Conservation (phyloP, 1,140 invertebrate species). For the Pollicipes pollicipes region DNA sequence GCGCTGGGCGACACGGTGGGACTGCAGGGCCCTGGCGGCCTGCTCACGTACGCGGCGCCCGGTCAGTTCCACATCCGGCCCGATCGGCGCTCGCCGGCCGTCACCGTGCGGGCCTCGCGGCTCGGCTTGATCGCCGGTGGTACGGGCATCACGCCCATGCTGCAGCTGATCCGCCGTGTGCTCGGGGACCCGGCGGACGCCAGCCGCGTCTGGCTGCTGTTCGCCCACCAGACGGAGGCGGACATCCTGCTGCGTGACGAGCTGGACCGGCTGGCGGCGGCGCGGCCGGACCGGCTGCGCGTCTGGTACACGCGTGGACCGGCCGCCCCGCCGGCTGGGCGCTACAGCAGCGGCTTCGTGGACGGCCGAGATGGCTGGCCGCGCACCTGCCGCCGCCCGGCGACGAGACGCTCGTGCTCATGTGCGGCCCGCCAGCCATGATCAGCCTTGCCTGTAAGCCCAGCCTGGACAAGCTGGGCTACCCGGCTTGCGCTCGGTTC, state of each 20-base stretch:
- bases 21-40: constrained; percentile 81
- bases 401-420: constrained; percentile 61
- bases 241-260: constrained; percentile 85
- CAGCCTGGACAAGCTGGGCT: constrained; percentile 82
- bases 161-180: constrained; percentile 70
- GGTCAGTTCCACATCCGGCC: constrained; percentile 76
- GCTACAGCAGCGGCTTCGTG: constrained; percentile 86
- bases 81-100: constrained; percentile 68
- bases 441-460: constrained; percentile 93
- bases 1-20: constrained; percentile 83
- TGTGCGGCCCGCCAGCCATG: constrained; percentile 96
- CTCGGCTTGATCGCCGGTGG: constrained; percentile 73
- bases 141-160: constrained; percentile 89
- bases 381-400: constrained; percentile 66
- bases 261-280: constrained; percentile 58
- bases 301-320: constrained; percentile 88
- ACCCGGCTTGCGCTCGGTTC: constrained; percentile 56
- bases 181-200: constrained; percentile 65
- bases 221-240: constrained; percentile 92
- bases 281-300: constrained; percentile 63
- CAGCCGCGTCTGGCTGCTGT: constrained; percentile 65
- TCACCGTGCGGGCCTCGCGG: constrained; percentile 44
- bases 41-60: constrained; percentile 40
- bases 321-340: constrained; percentile 65
- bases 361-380: constrained; percentile 74